These are phyloP conservation scores for Diabrotica undecimpunctata DNA, from an alignment of 1,140 invertebrate species.

Conservation along the genomic window DNA sequence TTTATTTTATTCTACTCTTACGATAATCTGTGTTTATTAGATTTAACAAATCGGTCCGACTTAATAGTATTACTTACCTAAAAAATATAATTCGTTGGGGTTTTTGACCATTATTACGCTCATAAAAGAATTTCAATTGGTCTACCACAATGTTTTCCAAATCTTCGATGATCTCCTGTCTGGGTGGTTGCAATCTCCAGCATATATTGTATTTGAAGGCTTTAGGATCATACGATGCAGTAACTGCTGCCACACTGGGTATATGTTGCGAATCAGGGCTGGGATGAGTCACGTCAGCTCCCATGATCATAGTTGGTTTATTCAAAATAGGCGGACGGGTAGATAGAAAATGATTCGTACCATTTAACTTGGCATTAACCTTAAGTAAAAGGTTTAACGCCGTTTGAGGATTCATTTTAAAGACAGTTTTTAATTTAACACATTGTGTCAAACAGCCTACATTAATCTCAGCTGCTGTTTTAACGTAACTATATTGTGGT, in stretches of 20 bases:
- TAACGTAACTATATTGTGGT: constrained; percentile 53
- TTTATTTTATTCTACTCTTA: too few relatives aligned
- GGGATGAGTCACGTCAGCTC: constrained; percentile 88
- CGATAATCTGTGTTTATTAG: too few relatives aligned
- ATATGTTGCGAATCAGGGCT: constrained; percentile 64
- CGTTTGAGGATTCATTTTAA: constrained; percentile 48
- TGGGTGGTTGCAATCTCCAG: constrained; percentile 59
- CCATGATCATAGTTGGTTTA: constrained; percentile 44
- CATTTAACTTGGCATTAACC: constrained; percentile 81
- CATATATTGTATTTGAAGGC: constrained; percentile 69
- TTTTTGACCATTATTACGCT: constrained; percentile 43
- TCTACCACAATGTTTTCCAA: constrained; percentile 65
- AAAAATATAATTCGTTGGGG: constrained; percentile 61
- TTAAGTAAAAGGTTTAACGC: constrained; percentile 78
- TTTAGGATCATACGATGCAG: constrained; percentile 62
- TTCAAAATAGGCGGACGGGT: constrained; percentile 41
- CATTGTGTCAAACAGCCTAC: constrained; percentile 81
- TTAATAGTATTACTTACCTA: not conserved
- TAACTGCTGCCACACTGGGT: constrained; percentile 83
- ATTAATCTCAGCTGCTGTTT: constrained; percentile 70
- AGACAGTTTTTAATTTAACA: constrained; percentile 61
- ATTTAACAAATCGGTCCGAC: too few relatives aligned
- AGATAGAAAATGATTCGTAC: constrained; percentile 68
- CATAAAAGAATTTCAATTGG: constrained; percentile 56
- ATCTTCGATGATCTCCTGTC: constrained; percentile 70